These are phyloP conservation scores for Hucho hucho DNA, from an alignment of 2,113 vertebrate genomes.

Conservation along the genomic window DNA sequence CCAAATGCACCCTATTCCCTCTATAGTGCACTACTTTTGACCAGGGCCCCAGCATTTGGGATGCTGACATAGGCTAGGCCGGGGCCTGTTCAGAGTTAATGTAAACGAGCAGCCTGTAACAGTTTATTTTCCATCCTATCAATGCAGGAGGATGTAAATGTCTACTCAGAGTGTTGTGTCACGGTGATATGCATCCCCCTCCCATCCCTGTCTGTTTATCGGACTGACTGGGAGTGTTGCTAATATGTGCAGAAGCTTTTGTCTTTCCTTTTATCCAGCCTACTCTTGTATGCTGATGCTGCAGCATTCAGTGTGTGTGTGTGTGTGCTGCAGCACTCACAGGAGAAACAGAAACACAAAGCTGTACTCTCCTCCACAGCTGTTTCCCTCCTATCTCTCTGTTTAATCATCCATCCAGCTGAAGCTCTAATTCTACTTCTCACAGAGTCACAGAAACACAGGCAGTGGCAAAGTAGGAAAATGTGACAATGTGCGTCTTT, in stretches of 20 bases:
- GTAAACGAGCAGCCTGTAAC: conserved; percentile 23
- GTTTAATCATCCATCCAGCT: conserved; percentile 34
- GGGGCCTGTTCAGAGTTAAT: conserved; percentile 14
- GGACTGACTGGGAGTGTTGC: conserved; percentile 14
- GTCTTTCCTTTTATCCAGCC: conserved; percentile 42
- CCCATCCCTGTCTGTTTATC: conserved; percentile 12
- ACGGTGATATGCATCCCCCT: conserved; percentile 11
- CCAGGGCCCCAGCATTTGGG: too few species aligned
- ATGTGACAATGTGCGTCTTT: conserved; percentile 17
- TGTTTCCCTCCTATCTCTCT: conserved; percentile 49
- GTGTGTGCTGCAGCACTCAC: conserved; percentile 32
- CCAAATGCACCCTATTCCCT: too few species aligned
- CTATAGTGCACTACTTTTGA: too few species aligned
- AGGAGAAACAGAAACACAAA: conserved; percentile 27
- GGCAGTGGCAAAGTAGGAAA: conserved; percentile 8
- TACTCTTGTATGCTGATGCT: conserved; percentile 55
- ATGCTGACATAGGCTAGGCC: too few species aligned
- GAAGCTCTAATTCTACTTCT: conserved; percentile 45
- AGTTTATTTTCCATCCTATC: conserved; percentile 7
- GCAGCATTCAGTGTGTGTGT: conserved; percentile 38
- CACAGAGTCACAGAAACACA: conserved; percentile 35
- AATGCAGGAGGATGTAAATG: conserved; percentile 1
- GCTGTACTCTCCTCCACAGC: conserved; percentile 49
- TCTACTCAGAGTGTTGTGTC: conserved; percentile 23
- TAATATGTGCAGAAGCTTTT: conserved; percentile 36